Evolutionary conservation across 2,113 vertebrate genomes (phyloP).

Genomic region (Podarcis raffonei): DNA sequence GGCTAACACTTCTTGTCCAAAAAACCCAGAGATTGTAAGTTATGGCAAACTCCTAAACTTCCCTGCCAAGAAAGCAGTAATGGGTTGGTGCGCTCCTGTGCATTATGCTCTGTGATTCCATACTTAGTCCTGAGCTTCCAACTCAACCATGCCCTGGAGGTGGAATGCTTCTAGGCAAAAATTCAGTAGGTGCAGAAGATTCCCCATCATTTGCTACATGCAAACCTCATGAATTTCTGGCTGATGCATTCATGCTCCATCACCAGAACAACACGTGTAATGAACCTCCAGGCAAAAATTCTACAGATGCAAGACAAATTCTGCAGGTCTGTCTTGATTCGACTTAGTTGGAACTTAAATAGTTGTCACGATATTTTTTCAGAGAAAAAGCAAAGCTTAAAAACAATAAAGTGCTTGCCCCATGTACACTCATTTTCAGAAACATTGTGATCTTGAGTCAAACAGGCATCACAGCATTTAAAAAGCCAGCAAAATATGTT

Average conservation of each 20-base stretch:
- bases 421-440: neutral
- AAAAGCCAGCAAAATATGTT: no score
- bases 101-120: neutral
- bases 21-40: neutral
- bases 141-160: neutral
- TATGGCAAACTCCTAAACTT: neutral
- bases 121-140: neutral
- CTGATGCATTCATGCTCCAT: neutral
- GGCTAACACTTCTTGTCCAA: neutral
- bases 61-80: neutral
- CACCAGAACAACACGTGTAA: no score
- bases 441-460: neutral
- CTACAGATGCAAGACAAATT: neutral
- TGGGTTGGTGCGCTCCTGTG: neutral
- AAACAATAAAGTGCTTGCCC: neutral
- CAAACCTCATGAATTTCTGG: neutral
- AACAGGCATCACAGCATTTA: no score
- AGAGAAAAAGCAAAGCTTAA: neutral
- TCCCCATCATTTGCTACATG: neutral
- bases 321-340: neutral
- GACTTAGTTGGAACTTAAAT: neutral
- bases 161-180: neutral
- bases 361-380: neutral
- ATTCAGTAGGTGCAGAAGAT: neutral
- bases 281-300: neutral